Conservation (phyloP, 2,888 invertebrate genomes). For the Endotricha flammealis region DNA sequence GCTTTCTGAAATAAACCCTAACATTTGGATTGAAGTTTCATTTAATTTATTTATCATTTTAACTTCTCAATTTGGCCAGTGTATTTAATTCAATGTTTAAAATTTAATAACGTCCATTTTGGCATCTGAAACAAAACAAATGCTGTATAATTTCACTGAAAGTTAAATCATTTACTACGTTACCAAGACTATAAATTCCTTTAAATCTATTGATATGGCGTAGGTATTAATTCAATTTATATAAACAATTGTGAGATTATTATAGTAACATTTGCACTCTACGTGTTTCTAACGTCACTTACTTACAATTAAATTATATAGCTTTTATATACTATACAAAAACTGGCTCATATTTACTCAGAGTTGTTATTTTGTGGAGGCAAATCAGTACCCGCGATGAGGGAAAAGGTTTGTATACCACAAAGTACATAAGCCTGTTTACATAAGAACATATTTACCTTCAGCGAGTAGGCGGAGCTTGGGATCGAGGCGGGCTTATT, state of each 20-base stretch:
- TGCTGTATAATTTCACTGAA: too few species aligned
- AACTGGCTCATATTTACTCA: too few species aligned
- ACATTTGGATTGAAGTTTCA: constrained; percentile 26
- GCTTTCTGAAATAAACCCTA: constrained; percentile 31
- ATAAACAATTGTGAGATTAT: too few species aligned
- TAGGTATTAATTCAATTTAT: too few species aligned
- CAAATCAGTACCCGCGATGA: constrained; percentile 20
- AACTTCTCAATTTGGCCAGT: constrained; percentile 3
- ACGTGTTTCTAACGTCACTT: too few species aligned
- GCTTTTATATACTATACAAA: too few species aligned
- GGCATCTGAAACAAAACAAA: constrained; percentile 5
- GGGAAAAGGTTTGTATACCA: constrained; percentile 45
- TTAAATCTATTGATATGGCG: too few species aligned
- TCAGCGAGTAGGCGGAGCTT: constrained; percentile 68
- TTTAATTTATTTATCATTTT: constrained; percentile 13
- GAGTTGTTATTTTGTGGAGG: constrained; percentile 6
- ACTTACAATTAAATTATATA: too few species aligned
- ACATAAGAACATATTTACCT: constrained; percentile 69
- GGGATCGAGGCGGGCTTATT: constrained; percentile 73
- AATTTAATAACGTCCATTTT: background rate
- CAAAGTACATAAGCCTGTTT: constrained; percentile 54
- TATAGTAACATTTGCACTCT: too few species aligned
- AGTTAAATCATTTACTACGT: too few species aligned
- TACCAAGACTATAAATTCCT: too few species aligned
- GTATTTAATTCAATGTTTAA: background rate